Conservation (phyloP, 2,797 vertebrate species). For the Florisuga fusca region DNA sequence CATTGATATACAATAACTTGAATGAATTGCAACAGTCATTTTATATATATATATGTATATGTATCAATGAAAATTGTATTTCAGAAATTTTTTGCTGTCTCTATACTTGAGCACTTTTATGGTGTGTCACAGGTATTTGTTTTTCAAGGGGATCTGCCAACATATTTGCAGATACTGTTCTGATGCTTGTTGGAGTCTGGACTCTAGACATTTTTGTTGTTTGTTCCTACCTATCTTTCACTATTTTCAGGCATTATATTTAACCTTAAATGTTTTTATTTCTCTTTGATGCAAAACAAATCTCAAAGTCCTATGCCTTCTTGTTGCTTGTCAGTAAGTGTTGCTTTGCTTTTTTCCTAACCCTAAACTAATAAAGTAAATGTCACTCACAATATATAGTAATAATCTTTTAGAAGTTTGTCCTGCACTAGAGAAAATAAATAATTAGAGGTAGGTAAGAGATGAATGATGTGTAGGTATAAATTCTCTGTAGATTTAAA, state of each 20-base stretch:
- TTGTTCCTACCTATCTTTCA: background rate
- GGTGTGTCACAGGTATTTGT: background rate
- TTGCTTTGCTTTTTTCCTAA: background rate
- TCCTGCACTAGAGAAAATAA: slow-evolving; percentile 32
- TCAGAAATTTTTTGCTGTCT: background rate
- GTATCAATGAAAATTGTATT: background rate
- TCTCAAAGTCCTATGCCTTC: background rate
- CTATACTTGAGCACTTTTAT: background rate
- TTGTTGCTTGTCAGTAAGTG: background rate
- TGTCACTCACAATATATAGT: background rate
- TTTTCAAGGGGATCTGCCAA: background rate
- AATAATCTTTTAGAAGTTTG: slow-evolving; percentile 27
- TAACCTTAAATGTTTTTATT: background rate
- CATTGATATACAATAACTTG: background rate
- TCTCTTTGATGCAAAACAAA: background rate
- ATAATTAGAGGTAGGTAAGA: slow-evolving; percentile 50
- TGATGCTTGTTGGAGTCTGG: background rate
- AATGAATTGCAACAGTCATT: background rate
- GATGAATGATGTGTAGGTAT: slow-evolving; percentile 42
- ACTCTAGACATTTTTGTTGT: background rate
- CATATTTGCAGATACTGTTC: background rate
- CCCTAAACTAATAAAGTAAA: slow-evolving; percentile 15
- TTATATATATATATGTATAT: background rate
- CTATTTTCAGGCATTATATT: background rate
- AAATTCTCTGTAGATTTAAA: slow-evolving; percentile 68